phyloP scores from a whole-genome alignment of 2,888 invertebrate genomes.

The Chromoteleia sp. region DNA sequence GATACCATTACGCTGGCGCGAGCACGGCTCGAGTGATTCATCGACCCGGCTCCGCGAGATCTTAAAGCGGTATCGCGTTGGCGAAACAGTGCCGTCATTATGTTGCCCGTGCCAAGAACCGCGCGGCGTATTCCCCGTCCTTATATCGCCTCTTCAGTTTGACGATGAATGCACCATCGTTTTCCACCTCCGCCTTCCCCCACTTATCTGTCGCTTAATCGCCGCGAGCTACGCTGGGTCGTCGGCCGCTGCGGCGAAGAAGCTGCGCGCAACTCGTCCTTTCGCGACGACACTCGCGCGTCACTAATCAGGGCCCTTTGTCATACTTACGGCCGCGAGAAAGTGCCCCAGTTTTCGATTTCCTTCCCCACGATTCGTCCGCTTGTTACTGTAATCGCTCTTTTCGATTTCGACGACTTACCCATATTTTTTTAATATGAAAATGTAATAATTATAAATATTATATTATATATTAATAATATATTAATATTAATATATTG shows the following conservation, averaged over 20 bases:
- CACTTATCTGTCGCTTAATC: constrained; percentile 64
- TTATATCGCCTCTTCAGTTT: constrained; percentile 69
- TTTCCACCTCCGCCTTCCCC: constrained; percentile 66
- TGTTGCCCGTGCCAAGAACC: constrained; percentile 71
- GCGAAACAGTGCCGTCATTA: constrained; percentile 76
- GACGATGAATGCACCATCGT: constrained; percentile 70
- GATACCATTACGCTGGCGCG: constrained; percentile 76
- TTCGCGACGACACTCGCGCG: constrained; percentile 44
- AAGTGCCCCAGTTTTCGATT: constrained; percentile 36
- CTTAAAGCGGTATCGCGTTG: constrained; percentile 76
- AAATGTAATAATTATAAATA: too few relatives aligned
- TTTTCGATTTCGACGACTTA: too few relatives aligned
- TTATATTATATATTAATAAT: too few relatives aligned
- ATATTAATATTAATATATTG: too few relatives aligned
- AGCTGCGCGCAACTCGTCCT: constrained; percentile 43
- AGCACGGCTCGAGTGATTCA: constrained; percentile 74
- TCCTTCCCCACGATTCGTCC: background rate
- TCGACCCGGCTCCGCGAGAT: constrained; percentile 71
- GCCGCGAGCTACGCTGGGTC: constrained; percentile 65
- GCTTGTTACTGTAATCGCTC: too few relatives aligned
- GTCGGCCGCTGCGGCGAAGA: constrained; percentile 59
- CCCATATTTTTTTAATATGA: too few relatives aligned
- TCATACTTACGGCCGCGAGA: constrained; percentile 29
- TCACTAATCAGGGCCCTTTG: constrained; percentile 53
- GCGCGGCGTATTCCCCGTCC: constrained; percentile 61